Evolutionary conservation across 2,797 vertebrate species (phyloP).

Genomic region (Bovichtus variegatus): DNA sequence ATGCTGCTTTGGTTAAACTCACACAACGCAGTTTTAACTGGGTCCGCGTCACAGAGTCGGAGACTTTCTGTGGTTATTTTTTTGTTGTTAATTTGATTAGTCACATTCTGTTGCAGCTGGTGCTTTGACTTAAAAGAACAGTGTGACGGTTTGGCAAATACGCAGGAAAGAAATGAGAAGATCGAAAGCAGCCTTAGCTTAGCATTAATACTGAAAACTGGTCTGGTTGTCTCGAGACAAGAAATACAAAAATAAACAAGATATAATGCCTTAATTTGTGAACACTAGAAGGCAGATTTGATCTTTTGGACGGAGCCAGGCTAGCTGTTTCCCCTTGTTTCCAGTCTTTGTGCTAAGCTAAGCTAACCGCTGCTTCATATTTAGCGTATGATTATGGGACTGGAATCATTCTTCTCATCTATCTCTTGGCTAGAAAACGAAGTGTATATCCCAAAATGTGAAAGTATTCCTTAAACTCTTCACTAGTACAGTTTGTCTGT

Average conservation of each 20-base stretch:
- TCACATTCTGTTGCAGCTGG: not conserved
- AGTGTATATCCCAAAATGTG: not conserved
- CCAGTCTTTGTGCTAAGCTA: not conserved
- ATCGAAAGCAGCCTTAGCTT: not conserved
- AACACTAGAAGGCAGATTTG: not conserved
- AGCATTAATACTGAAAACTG: not conserved
- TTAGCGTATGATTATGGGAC: not conserved
- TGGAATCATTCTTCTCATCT: not conserved
- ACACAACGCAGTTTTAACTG: not conserved
- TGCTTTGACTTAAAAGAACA: not conserved
- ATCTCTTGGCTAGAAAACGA: not conserved
- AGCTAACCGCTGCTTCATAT: not conserved
- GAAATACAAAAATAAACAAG: too few relatives aligned
- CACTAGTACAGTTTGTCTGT: not conserved
- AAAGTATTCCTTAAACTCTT: not conserved
- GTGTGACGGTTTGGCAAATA: not conserved
- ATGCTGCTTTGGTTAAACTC: not conserved
- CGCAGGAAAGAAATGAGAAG: not conserved
- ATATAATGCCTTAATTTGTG: too few relatives aligned
- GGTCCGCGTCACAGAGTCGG: not conserved
- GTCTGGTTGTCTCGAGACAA: not conserved
- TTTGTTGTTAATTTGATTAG: not conserved
- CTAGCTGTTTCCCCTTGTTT: not conserved
- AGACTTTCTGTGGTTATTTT: not conserved
- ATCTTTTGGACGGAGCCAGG: not conserved